phyloP scores from a whole-genome alignment of 2,888 invertebrate species.

The Nemurella pictetii region DNA sequence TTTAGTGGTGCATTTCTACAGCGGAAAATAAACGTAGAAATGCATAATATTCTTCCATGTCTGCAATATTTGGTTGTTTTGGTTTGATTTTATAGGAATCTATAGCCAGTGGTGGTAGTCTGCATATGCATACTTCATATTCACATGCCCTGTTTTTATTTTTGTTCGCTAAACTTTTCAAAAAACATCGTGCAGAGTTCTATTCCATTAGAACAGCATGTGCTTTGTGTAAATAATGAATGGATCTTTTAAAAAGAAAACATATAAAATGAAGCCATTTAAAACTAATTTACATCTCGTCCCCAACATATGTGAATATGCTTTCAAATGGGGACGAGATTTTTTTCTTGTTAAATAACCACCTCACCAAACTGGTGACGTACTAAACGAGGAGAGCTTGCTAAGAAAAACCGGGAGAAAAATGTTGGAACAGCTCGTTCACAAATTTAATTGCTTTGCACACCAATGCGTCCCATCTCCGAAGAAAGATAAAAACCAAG shows the following conservation, averaged over 20 bases:
- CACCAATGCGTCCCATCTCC: not conserved
- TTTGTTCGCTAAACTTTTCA: not conserved
- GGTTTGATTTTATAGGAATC: no score
- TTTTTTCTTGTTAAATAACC: not conserved
- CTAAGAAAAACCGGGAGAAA: not conserved
- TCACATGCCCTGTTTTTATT: not conserved
- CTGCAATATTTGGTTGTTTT: no score
- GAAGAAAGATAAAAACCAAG: not conserved
- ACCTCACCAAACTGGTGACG: not conserved
- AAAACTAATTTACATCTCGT: not conserved
- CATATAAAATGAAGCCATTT: not conserved
- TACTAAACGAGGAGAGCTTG: not conserved
- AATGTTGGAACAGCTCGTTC: not conserved
- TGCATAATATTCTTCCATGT: no score
- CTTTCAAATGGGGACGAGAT: not conserved
- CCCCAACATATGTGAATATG: not conserved
- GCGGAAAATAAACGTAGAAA: no score
- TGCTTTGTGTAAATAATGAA: not conserved
- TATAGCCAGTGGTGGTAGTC: no score
- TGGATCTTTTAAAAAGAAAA: not conserved
- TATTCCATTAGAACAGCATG: not conserved
- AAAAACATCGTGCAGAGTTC: not conserved
- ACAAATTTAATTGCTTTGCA: not conserved
- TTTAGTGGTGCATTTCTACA: no score
- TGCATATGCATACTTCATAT: not conserved